A percentile compares a stretch with the other conserved stretches of the same genome.
phyloP scores from a whole-genome alignment of 1,140 invertebrate species.

The Mercenaria mercenaria region DNA sequence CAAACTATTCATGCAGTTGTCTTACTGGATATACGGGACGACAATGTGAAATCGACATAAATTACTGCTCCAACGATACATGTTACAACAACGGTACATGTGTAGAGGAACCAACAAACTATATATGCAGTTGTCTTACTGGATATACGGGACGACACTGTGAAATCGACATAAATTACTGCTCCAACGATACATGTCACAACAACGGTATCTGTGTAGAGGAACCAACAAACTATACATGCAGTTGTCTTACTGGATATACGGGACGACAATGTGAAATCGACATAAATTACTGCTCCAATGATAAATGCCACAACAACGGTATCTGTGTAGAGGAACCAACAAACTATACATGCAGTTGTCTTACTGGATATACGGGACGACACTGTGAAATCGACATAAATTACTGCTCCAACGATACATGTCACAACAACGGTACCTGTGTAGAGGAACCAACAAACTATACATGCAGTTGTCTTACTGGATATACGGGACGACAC shows the following conservation, averaged over 20 bases:
- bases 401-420: constrained; percentile 60
- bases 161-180: constrained; percentile 19
- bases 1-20: constrained; percentile 15
- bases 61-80: constrained; percentile 38
- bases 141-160: constrained; percentile 59
- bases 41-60: constrained; percentile 6
- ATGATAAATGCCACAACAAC: neutral
- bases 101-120: constrained; percentile 28
- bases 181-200: neutral
- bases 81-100: constrained; percentile 64
- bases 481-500: constrained; percentile 53
- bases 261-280: constrained; percentile 1
- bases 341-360: neutral
- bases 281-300: constrained; percentile 72
- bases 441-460: constrained; percentile 12
- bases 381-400: constrained; percentile 89
- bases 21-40: neutral
- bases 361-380: neutral
- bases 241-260: constrained; percentile 66
- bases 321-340: neutral
- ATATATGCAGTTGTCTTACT: constrained; percentile 44
- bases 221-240: constrained; percentile 46
- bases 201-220: constrained; percentile 55
- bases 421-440: constrained; percentile 65
- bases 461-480: constrained; percentile 44